A percentile compares a stretch with the other conserved stretches of the same genome.
Evolutionary conservation across 2,797 vertebrate genomes (phyloP).

Genomic region (Acropternis orthonyx): DNA sequence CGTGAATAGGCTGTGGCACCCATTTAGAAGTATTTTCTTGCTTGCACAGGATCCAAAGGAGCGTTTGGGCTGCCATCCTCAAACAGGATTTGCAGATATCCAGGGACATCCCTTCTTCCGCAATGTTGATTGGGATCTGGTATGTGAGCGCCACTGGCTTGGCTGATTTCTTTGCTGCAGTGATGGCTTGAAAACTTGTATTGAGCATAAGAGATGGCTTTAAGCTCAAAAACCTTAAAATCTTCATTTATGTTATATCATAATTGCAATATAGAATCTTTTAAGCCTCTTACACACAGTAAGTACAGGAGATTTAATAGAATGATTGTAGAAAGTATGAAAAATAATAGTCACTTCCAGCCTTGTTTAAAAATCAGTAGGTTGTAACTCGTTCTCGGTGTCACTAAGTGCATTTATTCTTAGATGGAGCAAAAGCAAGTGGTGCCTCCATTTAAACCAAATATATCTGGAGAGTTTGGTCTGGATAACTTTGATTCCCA

Average conservation of each 20-base stretch:
- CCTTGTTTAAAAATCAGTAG: background rate
- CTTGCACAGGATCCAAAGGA: slow-evolving; percentile 91
- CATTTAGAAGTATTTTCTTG: background rate
- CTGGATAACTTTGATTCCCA: slow-evolving; percentile 98
- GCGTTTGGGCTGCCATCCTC: slow-evolving; percentile 96
- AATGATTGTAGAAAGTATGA: background rate
- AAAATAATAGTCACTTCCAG: background rate
- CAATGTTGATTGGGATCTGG: slow-evolving; percentile 97
- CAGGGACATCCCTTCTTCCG: slow-evolving; percentile 96
- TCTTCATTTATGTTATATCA: background rate
- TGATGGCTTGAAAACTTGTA: background rate
- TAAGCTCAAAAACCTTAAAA: background rate
- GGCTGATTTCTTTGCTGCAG: background rate
- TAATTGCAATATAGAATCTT: background rate
- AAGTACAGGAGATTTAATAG: background rate
- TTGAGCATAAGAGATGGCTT: background rate
- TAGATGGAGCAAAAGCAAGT: slow-evolving; percentile 99
- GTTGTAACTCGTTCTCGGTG: background rate
- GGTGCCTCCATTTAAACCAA: slow-evolving; percentile 97
- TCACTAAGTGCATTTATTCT: slow-evolving; percentile 58
- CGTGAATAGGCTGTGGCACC: background rate
- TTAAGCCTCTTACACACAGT: background rate
- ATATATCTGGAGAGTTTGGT: slow-evolving; percentile 98
- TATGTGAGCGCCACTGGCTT: slow-evolving; percentile 71
- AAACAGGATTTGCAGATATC: slow-evolving; percentile 98